Evolutionary conservation across 2,888 invertebrate species (phyloP), one percentile per base, ranked within the genome.

Genomic region (Mycogona germanica): DNA sequence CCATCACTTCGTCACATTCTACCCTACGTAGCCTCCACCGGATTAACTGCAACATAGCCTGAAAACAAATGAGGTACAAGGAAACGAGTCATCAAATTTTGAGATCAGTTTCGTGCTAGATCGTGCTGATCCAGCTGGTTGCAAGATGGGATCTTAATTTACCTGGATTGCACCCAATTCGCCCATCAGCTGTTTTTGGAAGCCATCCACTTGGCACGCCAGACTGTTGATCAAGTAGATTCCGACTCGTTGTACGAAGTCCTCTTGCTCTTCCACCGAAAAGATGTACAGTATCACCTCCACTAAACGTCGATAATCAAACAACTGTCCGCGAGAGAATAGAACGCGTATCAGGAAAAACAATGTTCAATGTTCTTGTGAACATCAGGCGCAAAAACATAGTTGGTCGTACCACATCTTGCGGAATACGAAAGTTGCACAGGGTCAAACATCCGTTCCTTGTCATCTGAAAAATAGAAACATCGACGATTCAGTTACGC

Each of bases 201-300:
- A 77, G 23, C 91, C 91, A 67, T 95, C 92, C 7, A 96, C 95
- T 72, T 95, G 93, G 70, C 96, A 96, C 5, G 96, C 95, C 60
- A 97, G 75, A 1, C 92, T 89, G 72, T 97, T 97, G 53, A 97
- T 76, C 61, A 97, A 75, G 71, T 91, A 93, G 62, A 96, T 91
- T 23, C 91, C 92, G 64, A 96, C 88, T 59, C 93, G 79, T 68
- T 92, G 93, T 9, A 95, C 89, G 68, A 95, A 92, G 37, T 87
- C 85, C 68, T 91, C 89, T 63, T 86, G 84, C 63, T 84, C 83
- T 57, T 82, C 81, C 62, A 84, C 81, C 21, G 82, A 78, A 1
- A 91, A 84, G 25, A 89, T 85, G 65, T 83, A 80, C 57, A 95
- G 71, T 46, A 93, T 73, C 51, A 92, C 81, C 61, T 79, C 78